Evolutionary conservation across 1,140 invertebrate species (phyloP).

Genomic region (Mizuhopecten yessoensis): DNA sequence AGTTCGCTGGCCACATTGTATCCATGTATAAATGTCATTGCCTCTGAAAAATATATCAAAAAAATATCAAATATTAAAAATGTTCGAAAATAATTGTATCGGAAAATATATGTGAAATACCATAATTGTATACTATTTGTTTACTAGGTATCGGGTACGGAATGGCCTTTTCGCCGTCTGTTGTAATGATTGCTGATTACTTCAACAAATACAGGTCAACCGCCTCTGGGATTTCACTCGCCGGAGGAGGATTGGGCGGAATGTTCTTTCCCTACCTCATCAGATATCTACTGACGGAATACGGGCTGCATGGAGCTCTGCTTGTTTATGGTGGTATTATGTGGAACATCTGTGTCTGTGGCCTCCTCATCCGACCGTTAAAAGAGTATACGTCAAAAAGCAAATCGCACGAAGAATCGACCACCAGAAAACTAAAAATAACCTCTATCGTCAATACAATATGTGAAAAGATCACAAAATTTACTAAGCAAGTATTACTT

Average conservation of each 20-base stretch:
- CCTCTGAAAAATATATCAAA: no score
- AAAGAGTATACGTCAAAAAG: no score
- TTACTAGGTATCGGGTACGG: constrained; percentile 73
- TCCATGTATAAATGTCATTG: no score
- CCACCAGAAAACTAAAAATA: no score
- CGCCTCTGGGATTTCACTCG: constrained; percentile 71
- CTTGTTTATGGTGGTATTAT: constrained; percentile 57
- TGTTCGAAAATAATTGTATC: no score
- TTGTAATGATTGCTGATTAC: constrained; percentile 70
- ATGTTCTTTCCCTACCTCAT: constrained; percentile 77
- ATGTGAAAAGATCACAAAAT: not conserved
- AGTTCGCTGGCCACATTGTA: no score
- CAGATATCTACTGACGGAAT: constrained; percentile 61
- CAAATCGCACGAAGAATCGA: no score
- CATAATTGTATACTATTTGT: not conserved
- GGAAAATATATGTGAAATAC: no score
- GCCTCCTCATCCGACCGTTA: constrained; percentile 47
- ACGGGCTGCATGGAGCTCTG: constrained; percentile 52
- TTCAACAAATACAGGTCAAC: constrained; percentile 66
- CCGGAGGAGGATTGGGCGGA: constrained; percentile 75
- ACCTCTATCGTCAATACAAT: no score
- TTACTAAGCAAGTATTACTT: not conserved
- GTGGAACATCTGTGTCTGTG: constrained; percentile 59
- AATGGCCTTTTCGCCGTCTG: constrained; percentile 67
- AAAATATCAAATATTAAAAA: no score